Evolutionary conservation across 2,113 vertebrate genomes (phyloP), one percentile per base, ranked within the genome.

Genomic region (Nothobranchius kuhntae): DNA sequence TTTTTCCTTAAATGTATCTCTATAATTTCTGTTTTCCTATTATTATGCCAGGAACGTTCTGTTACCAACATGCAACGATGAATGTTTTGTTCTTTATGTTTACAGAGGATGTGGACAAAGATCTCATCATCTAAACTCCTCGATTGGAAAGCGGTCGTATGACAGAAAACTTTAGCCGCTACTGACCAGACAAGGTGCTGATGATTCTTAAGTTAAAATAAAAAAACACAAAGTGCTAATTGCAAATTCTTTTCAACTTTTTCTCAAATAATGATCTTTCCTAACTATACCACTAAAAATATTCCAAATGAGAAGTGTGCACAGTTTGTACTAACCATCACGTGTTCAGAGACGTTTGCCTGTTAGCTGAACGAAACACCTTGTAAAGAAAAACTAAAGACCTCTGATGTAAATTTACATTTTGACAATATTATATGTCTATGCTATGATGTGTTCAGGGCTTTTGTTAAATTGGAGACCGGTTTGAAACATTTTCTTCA

Each of bases 91-190:
- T 61, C 60, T 88, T 77, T 89, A 90, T 91, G 72, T 87, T 91
- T 93, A 78, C 97, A 99, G 98, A 98, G 95, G 98, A 99, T 35
- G 90, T 98, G 68, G 95, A 99, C 93, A 95, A 96, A 82, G 95
- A 98, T 77, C 94, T 99, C 5, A 91, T 99, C 87, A 93, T 99
- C 93, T 99, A 93, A 95, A 86, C 65, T 4, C 62, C 36, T 53
- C 53, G 2, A 40, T 53, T 14, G 35, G 12, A 46, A 56, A 57
- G 82, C 81, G 71, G 73, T 67, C 59, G 71, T 47, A 61, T 72
- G 85, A 86, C 65, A 61, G 82, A 87, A 68, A 65, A 81, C 82
- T 82, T 65, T 77, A 80, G 82, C 87, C 38, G 48, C 75, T 86
- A 62, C 68, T 84, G 88, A 86, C 73, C 89, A 91, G 93, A 95